Percentiles rank a stretch among this genome's conserved stretches.
phyloP scores from a whole-genome alignment of 1,140 invertebrate genomes.

The Brachionus calyciflorus region DNA sequence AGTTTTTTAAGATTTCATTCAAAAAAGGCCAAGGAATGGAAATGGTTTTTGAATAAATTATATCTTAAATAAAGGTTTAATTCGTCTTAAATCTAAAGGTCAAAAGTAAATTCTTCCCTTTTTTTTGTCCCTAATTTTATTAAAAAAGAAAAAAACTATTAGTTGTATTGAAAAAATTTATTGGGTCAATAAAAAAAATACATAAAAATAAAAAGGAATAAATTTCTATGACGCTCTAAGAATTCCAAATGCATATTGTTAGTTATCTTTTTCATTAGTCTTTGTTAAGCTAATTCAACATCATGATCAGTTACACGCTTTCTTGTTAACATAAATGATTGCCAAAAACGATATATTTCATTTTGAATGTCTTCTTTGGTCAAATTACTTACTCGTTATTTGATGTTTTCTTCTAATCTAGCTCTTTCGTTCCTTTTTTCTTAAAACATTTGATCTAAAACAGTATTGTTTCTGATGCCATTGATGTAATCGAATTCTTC shows the following conservation, averaged over 20 bases:
- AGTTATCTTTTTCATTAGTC: slow-evolving; percentile 16
- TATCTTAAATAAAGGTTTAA: too few relatives aligned
- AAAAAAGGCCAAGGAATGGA: too few relatives aligned
- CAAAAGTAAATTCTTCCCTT: too few relatives aligned
- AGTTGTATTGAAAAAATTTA: background rate
- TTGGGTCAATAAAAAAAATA: background rate
- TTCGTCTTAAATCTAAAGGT: too few relatives aligned
- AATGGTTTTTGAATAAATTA: too few relatives aligned
- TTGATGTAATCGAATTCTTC: slow-evolving; percentile 6
- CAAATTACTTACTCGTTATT: background rate
- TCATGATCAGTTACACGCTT: background rate
- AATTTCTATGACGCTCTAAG: background rate
- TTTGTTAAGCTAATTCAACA: background rate
- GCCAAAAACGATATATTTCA: background rate
- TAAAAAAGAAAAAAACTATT: background rate
- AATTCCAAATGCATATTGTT: background rate
- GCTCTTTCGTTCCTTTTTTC: background rate
- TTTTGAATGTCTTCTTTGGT: slow-evolving; percentile 4
- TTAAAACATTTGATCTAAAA: background rate
- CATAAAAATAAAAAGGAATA: background rate
- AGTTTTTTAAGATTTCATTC: too few relatives aligned
- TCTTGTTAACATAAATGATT: background rate
- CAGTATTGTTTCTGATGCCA: background rate
- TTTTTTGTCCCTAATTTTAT: background rate
- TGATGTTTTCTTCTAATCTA: background rate